These are phyloP conservation scores for Drosophila sechellia DNA, from an alignment of 1,140 invertebrate genomes.

Conservation along the genomic window DNA sequence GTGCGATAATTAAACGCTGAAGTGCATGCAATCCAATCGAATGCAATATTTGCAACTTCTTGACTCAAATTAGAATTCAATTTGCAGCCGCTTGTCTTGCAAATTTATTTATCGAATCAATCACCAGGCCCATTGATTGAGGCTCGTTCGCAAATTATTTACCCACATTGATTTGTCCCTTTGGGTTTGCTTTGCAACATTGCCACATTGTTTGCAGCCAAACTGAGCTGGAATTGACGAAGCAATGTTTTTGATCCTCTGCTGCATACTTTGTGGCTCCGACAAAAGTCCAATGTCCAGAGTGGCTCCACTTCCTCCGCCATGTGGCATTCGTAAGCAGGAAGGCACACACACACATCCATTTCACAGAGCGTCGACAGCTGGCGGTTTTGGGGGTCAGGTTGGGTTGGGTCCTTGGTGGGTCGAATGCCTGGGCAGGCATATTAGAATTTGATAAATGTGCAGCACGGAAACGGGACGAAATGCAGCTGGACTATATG, in stretches of 20 bases:
- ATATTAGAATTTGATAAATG: conserved; percentile 64
- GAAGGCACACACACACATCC: conserved; percentile 33
- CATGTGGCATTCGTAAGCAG: conserved; percentile 47
- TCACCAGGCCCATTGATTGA: conserved; percentile 20
- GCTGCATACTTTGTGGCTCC: conserved; percentile 24
- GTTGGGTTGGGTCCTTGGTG: conserved; percentile 11
- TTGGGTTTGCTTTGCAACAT: conserved; percentile 10
- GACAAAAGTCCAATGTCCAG: not conserved
- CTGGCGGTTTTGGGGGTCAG: conserved; percentile 26
- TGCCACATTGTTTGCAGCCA: conserved; percentile 26
- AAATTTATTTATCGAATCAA: conserved; percentile 51
- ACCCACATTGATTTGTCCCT: conserved; percentile 40
- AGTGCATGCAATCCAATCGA: not conserved
- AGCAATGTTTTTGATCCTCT: conserved; percentile 29
- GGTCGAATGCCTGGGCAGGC: conserved; percentile 4
- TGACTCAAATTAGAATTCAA: conserved; percentile 33
- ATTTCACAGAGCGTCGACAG: conserved; percentile 44
- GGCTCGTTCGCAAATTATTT: conserved; percentile 25
- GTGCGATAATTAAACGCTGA: conserved; percentile 16
- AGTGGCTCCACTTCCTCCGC: conserved; percentile 2
- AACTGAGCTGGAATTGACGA: conserved; percentile 33
- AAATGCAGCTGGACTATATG: conserved; percentile 14
- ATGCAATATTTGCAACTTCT: conserved; percentile 14
- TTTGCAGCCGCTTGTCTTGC: conserved; percentile 19
- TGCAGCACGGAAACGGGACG: conserved; percentile 36